Evolutionary conservation across 2,113 vertebrate species (phyloP).

Genomic region (Caracal caracal): DNA sequence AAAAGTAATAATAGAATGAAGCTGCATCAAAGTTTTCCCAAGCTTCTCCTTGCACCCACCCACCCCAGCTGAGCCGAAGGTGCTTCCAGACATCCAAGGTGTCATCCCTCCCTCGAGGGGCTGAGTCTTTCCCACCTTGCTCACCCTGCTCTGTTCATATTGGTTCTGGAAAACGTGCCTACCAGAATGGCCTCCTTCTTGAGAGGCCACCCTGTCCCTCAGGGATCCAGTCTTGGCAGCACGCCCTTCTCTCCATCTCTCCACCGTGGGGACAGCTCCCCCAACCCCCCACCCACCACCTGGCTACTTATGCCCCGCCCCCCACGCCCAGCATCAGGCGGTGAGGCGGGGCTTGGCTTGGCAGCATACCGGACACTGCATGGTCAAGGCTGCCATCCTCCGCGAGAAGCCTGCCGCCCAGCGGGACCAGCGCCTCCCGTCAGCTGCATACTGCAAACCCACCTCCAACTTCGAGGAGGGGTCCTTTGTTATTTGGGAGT

Average conservation of each 20-base stretch:
- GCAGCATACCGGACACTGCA: not conserved
- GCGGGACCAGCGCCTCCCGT: not conserved
- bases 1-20: not conserved
- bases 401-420: not conserved
- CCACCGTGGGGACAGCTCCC: not conserved
- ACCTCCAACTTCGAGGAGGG: not conserved
- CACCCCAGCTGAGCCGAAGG: not conserved
- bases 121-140: not conserved
- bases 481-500: not conserved
- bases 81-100: not conserved
- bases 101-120: not conserved
- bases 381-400: not conserved
- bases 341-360: not conserved
- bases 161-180: not conserved
- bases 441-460: slow-evolving; percentile 6
- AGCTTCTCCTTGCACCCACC: not conserved
- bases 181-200: not conserved
- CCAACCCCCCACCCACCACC: too few relatives aligned
- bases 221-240: not conserved
- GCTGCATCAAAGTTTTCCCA: not conserved
- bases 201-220: not conserved
- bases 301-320: rapidly evolving
- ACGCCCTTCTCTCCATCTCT: not conserved
- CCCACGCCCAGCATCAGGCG: too few relatives aligned
- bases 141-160: not conserved